phyloP scores from a whole-genome alignment of 2,797 vertebrate genomes.

The Alca torda region DNA sequence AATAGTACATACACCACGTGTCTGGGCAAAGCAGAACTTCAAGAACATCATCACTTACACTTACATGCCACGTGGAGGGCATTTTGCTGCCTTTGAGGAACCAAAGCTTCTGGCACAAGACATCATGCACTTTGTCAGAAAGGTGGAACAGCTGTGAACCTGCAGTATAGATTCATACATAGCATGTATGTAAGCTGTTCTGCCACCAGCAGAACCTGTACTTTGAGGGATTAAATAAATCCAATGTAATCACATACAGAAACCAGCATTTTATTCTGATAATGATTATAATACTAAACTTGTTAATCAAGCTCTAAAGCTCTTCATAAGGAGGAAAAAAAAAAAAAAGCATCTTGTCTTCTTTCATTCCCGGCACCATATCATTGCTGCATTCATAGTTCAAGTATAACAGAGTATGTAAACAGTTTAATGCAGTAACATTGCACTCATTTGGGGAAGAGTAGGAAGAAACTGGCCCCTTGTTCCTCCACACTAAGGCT shows the following conservation, averaged over 20 bases:
- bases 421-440: conserved; percentile 18
- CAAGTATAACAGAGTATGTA: conserved; percentile 18
- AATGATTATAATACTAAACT: not conserved
- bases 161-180: not conserved
- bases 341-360: not conserved
- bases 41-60: conserved; percentile 80
- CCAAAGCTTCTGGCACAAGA: conserved; percentile 84
- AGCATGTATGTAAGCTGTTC: not conserved
- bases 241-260: not conserved
- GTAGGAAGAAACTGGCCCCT: not conserved
- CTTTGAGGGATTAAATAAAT: not conserved
- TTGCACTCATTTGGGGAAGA: not conserved
- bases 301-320: not conserved
- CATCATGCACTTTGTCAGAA: conserved; percentile 81
- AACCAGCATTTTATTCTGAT: not conserved
- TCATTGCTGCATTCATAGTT: not conserved
- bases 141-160: conserved; percentile 77
- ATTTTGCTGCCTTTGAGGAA: conserved; percentile 90
- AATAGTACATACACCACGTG: conserved; percentile 75
- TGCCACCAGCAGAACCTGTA: not conserved
- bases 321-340: not conserved
- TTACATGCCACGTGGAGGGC: conserved; percentile 84
- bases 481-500: not conserved
- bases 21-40: conserved; percentile 75
- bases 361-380: not conserved